Base-by-base conservation (phyloP, 1,140 invertebrate genomes). In the Vollenhovia emeryi region DNA sequence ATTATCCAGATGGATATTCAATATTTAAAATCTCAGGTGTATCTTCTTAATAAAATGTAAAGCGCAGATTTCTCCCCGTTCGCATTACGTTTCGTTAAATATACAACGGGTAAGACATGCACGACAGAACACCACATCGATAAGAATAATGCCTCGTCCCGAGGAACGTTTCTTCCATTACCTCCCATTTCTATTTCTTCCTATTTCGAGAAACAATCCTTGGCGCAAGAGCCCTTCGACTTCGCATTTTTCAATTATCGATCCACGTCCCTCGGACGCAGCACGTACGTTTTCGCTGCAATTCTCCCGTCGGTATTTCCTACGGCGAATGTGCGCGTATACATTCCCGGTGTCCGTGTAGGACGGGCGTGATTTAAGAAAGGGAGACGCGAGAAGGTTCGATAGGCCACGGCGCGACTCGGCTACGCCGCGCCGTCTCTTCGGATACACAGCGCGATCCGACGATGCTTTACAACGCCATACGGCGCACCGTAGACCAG, bases 191-290 rank as follows among this genome's bases (percentile, higher is more conserved):
- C 78, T 71, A 80, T 33, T 80, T 82, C 78, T 57, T 73, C 3
- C 36, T 57, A 30, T 73, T 82, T 57, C 78, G 50, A 33, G 78
- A 82, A 82, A 82, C 78, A 71, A 71, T 71, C 64, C 64, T n/a
- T 50, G 33, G 64, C 48, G 64, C 64, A 33, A 66, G n/a, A 66
- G 64, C 48, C 24, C 66, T 73, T 73, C 78, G 78, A 73, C 66
- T 82, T 82, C 50, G 50, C 78, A 73, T 82, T 82, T 82, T 71
- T 82, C 78, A 82, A 82, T 82, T 82, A 82, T 82, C 78, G 78
- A 82, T 73, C 50, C 66, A 59, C 66, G 78, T 73, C 64, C 18
- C 66, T 45, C 24, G 78, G 66, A 73, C 78, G 66, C 66, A 21
- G 78, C 50, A 57, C 78, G 78, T 73, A 73, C 50, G 36, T 71